A percentile compares a stretch with the other conserved stretches of the same genome.
phyloP scores from a whole-genome alignment of 1,140 invertebrate genomes.

The Ylistrum balloti region DNA sequence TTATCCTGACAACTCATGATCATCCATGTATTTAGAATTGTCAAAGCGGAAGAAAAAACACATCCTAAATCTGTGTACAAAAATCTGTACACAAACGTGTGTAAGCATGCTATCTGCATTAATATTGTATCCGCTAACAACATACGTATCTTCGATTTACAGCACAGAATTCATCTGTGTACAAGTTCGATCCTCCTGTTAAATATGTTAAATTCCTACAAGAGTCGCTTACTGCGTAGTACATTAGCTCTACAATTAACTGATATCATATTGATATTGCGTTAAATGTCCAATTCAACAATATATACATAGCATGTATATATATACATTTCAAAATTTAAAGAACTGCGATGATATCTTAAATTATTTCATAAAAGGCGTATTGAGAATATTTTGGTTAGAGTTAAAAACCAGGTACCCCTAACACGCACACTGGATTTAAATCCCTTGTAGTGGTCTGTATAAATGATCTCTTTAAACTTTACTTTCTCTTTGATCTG shows the following conservation, averaged over 20 bases:
- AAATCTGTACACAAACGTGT: conserved; percentile 27
- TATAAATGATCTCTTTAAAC: conserved; percentile 29
- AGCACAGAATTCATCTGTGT: background rate
- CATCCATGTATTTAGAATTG: background rate
- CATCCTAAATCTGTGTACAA: background rate
- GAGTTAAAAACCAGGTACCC: conserved; percentile 11
- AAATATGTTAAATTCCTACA: background rate
- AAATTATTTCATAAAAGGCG: background rate
- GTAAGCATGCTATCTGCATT: background rate
- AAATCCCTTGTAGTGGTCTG: background rate
- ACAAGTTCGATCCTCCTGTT: background rate
- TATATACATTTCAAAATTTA: conserved; percentile 40
- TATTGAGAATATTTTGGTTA: background rate
- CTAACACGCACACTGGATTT: conserved; percentile 19
- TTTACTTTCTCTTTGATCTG: conserved; percentile 28
- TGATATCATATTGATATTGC: conserved; percentile 1
- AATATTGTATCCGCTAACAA: background rate
- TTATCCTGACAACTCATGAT: background rate
- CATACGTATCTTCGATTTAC: background rate
- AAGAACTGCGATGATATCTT: conserved; percentile 9
- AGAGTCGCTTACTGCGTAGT: background rate
- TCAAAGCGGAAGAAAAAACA: background rate
- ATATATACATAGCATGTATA: conserved; percentile 10
- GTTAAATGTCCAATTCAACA: conserved; percentile 17
- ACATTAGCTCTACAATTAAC: background rate